phyloP scores from a whole-genome alignment of 2,113 vertebrate genomes.

The Seriola quinqueradiata region DNA sequence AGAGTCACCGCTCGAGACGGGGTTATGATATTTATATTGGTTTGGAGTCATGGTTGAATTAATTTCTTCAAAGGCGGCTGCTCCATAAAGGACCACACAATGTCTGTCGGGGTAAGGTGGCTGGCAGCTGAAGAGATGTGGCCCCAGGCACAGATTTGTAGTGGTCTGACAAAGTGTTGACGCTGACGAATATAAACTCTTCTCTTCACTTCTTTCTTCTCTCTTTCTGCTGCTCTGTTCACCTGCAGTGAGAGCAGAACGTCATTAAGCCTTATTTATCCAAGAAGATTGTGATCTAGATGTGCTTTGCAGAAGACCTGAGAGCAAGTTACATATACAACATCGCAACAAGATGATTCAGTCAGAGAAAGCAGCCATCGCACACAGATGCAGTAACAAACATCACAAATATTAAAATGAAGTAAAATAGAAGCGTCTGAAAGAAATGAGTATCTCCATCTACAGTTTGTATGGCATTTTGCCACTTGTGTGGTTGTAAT shows the following conservation, averaged over 20 bases:
- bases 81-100: conserved; percentile 50
- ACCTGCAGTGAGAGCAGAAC: conserved; percentile 17
- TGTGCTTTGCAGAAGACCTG: too few relatives aligned
- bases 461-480: neutral
- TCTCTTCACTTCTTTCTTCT: neutral
- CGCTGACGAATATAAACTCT: conserved; percentile 13
- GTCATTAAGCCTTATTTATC: neutral
- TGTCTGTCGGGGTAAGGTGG: conserved; percentile 52
- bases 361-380: neutral
- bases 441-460: neutral
- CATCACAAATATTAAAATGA: neutral
- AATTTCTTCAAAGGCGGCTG: conserved; percentile 51
- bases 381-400: neutral
- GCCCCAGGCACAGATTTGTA: conserved; percentile 59
- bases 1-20: conserved; percentile 25
- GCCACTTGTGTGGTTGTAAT: neutral
- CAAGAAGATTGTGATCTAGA: neutral
- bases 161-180: conserved; percentile 68
- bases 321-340: neutral
- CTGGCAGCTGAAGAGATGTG: conserved; percentile 49
- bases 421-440: neutral
- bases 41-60: conserved; percentile 33
- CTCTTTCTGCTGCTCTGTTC: conserved; percentile 11
- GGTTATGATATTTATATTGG: conserved; percentile 28
- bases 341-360: neutral